Evolutionary conservation across 2,797 vertebrate species (phyloP).

Genomic region (Sciurus carolinensis): DNA sequence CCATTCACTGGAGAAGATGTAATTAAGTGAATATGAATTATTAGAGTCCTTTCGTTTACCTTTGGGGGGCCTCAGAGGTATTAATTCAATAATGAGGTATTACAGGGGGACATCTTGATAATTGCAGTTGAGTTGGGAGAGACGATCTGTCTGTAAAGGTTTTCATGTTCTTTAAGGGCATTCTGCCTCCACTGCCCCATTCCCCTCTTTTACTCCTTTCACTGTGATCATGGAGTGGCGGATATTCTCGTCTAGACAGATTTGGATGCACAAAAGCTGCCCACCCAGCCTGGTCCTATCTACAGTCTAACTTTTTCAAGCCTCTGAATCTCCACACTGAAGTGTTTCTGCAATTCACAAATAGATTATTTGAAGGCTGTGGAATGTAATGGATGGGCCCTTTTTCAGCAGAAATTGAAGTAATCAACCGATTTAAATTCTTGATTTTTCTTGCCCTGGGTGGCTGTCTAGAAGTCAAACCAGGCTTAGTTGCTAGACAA

Average conservation of each 20-base stretch:
- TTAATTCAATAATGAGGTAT: slow-evolving; percentile 89
- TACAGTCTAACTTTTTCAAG: background rate
- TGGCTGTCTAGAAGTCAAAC: slow-evolving; percentile 59
- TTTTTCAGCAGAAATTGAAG: slow-evolving; percentile 43
- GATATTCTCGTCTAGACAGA: slow-evolving; percentile 77
- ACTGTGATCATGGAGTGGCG: background rate
- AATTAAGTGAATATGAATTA: slow-evolving; percentile 92
- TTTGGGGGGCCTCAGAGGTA: slow-evolving; percentile 89
- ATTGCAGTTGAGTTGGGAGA: slow-evolving; percentile 87
- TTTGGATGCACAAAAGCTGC: slow-evolving; percentile 66
- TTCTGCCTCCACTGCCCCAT: slow-evolving; percentile 26
- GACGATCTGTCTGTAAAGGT: slow-evolving; percentile 72
- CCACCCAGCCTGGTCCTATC: slow-evolving; percentile 60
- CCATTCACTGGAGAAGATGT: slow-evolving; percentile 89
- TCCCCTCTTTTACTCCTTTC: slow-evolving; percentile 53
- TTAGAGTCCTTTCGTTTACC: slow-evolving; percentile 91
- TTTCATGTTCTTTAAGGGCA: slow-evolving; percentile 72
- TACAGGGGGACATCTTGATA: slow-evolving; percentile 88
- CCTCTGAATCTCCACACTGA: slow-evolving; percentile 15
- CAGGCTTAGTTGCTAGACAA: slow-evolving; percentile 48
- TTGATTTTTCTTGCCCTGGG: slow-evolving; percentile 5
- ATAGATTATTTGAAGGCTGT: slow-evolving; percentile 12
- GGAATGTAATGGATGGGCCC: background rate
- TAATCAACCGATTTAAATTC: slow-evolving; percentile 24
- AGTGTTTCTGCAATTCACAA: slow-evolving; percentile 36